Conservation (phyloP, 2,113 vertebrate species). For the Pterophyllum scalare region DNA sequence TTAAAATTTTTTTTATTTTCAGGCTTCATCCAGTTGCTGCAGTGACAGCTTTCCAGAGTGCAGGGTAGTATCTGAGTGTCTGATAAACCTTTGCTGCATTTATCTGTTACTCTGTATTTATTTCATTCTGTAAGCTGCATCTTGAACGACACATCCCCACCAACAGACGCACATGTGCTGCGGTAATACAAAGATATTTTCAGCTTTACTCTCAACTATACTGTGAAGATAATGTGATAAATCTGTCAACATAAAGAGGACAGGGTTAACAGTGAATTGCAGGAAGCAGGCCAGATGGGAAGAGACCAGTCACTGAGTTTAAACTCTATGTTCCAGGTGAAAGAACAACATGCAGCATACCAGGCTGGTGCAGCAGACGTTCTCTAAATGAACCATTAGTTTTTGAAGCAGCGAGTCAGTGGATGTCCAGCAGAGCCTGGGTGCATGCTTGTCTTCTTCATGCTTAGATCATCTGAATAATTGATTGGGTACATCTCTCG, state of each 20-base stretch:
- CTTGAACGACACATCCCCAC: background rate
- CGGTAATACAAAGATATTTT: background rate
- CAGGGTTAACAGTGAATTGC: background rate
- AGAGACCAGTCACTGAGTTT: background rate
- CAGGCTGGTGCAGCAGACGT: background rate
- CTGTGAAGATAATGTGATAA: background rate
- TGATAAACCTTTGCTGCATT: too few relatives aligned
- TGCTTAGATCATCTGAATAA: conserved; percentile 35
- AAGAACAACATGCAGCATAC: background rate
- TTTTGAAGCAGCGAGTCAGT: background rate
- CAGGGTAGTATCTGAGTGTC: background rate
- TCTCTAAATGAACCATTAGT: conserved; percentile 13
- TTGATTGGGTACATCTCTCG: conserved; percentile 8
- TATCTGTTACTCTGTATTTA: too few relatives aligned
- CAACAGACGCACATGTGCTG: background rate
- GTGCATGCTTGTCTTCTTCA: conserved; percentile 1
- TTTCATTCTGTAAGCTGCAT: background rate
- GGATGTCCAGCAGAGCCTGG: background rate
- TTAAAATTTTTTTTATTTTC: too few relatives aligned
- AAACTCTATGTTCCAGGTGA: background rate
- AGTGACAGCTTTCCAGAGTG: too few relatives aligned
- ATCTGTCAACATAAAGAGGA: background rate
- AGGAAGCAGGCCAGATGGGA: background rate
- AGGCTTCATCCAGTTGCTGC: too few relatives aligned
- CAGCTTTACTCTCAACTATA: background rate